These are phyloP conservation scores for Podabrus alpinus DNA, from an alignment of 2,888 invertebrate species.

Conservation along the genomic window DNA sequence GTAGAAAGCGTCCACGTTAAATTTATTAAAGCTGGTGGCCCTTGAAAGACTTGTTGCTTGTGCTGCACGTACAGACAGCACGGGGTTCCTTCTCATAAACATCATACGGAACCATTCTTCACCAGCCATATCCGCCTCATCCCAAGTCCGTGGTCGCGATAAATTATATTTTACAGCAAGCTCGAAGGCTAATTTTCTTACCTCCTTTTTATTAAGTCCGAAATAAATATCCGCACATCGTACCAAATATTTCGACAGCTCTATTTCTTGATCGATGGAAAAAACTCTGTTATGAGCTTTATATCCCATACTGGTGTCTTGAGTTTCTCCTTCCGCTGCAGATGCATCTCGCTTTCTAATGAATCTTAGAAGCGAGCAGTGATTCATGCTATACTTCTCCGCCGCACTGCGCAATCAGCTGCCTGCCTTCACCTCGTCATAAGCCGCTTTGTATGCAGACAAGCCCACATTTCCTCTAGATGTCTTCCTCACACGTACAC, in stretches of 20 bases:
- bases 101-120: neutral
- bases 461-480: no score
- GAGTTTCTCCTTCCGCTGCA: no score
- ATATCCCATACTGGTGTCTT: slow-evolving; percentile 29
- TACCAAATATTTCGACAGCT: neutral
- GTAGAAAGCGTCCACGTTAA: neutral
- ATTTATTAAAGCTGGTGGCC: neutral
- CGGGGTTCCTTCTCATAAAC: neutral
- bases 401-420: no score
- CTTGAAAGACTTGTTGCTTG: neutral
- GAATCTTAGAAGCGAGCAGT: no score
- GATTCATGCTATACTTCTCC: no score
- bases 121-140: neutral
- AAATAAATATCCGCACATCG: slow-evolving; percentile 8
- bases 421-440: no score
- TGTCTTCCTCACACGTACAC: no score
- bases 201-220: neutral
- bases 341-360: no score
- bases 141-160: neutral
- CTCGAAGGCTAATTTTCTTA: slow-evolving; percentile 1
- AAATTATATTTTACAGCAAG: slow-evolving; percentile 1
- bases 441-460: no score
- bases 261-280: slow-evolving; percentile 13
- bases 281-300: slow-evolving; percentile 25
- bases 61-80: neutral